Base-by-base conservation (phyloP, 2,797 vertebrate species). In the Clarias pachynema region DNA sequence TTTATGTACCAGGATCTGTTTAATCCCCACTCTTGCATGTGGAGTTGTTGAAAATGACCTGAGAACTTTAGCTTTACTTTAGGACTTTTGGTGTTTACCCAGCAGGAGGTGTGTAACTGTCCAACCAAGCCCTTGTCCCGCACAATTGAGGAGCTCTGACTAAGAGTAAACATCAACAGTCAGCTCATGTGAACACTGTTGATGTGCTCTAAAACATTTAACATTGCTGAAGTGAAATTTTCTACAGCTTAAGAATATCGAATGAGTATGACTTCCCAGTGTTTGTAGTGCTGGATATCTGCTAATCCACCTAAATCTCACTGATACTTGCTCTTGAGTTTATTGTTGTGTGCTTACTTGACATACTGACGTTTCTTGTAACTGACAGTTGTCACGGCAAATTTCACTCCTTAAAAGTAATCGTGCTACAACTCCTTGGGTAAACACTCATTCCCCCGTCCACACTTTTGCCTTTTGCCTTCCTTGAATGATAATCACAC, bases 1-100 rank as follows among this genome's bases (percentile, higher is more conserved):
- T 94, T 85, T 89, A 89, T 15, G 83, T 83, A 92, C 93, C 93
- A 95, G 94, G 95, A 96, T 96, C 90, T 93, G 84, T 93, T 89
- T 95, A 96, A 96, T 95, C 94, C 94, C 89, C 87, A 92, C 90
- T 90, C 92, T 94, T 92, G 87, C 44, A 49, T 73, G 20, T 53
- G 10, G 56, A 86, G 78, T 85, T 84, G 79, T 66, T 81, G 68
- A 89, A 88, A 79, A 84, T 81, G 63, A 72, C n/a, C 81, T n/a
- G 40, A 88, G 56, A 81, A 82, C 86, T 85, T 89, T 89, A 85
- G 85, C 90, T 86, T 89, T 82, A 86, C 87, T 87, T 83, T 59
- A 91, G 80, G 91, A 84, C 69, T 60, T 87, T 91, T 89, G 88
- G 70, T 81, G 91, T 88, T 89, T 80, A 89, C 79, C 89, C 92